Evolutionary conservation across 2,888 invertebrate genomes (phyloP), one percentile per base, ranked within the genome.

Genomic region (Pandemis corylana): DNA sequence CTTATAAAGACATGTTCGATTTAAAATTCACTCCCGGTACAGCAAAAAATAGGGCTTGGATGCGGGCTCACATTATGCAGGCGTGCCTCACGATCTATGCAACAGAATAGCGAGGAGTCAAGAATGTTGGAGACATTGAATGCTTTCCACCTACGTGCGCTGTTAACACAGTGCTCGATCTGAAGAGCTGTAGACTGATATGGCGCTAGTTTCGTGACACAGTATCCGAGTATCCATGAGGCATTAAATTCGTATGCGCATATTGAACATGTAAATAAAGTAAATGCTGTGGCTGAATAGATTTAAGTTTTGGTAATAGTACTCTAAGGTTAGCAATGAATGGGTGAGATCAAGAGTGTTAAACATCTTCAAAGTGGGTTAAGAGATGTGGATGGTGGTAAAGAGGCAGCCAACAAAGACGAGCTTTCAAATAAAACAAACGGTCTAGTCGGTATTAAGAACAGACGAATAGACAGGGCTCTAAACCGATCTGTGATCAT

Each of bases 1-100:
- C 83, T 87, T 90, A 90, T 90, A 89, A 86, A 90, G 91, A 90
- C 90, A 92, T 90, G 90, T 93, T 89, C 87, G 89, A 85, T 91
- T 92, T 92, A 88, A 92, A 92, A 93, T 91, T 91, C 89, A 89
- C 87, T 88, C 84, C 84, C 80, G 82, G 84, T 87, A 88, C 90
- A 87, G 89, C 89, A 93, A 94, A 93, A 94, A 94, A 93, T 92
- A 90, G 91, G 91, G 89, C 88, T 89, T 79, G 82, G 85, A 83
- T 86, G 87, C 86, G 87, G 86, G 80, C 82, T 78, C 79, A 83
- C 90, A 94, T 93, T 90, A 94, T 94, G 91, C 93, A 87, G 89
- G 91, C 94, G 94, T 94, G 94, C 93, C 75, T 89, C 94, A 94
- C 94, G 94, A 93, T 63, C 67, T 53, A 42, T 72, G 51, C 75